These are phyloP conservation scores for Caenorhabditis briggsae DNA, from an alignment of 1,140 invertebrate genomes.

Conservation along the genomic window DNA sequence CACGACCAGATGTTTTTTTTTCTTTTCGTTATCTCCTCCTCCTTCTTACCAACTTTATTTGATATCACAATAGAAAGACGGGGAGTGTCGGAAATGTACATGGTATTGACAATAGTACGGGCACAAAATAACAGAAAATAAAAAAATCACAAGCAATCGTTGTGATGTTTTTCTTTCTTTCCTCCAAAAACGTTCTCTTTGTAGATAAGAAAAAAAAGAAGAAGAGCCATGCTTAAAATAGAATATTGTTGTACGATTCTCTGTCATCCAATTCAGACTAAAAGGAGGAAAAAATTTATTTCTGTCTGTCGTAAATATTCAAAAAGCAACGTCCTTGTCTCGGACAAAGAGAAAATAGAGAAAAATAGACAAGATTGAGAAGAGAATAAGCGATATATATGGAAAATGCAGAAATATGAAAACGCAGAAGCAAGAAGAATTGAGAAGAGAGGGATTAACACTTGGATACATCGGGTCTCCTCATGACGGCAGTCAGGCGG, in stretches of 20 bases:
- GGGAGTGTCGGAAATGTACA: constrained; percentile 3
- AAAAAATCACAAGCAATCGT: neutral
- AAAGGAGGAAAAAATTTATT: constrained; percentile 12
- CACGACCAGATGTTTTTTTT: constrained; percentile 49
- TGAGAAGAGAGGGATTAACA: neutral
- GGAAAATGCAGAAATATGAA: neutral
- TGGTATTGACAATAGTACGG: constrained; percentile 35
- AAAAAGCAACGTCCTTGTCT: neutral
- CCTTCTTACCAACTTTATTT: neutral
- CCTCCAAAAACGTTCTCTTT: neutral
- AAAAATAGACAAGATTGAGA: neutral
- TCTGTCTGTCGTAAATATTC: neutral
- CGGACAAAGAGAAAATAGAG: neutral
- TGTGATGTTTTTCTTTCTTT: constrained; percentile 51
- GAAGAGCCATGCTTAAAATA: neutral
- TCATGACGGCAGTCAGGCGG: neutral
- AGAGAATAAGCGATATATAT: neutral
- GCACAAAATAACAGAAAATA: constrained; percentile 10
- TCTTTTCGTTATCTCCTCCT: constrained; percentile 11
- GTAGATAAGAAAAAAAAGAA: constrained; percentile 19
- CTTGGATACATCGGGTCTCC: too few relatives aligned
- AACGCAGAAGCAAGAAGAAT: neutral
- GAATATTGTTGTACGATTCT: constrained; percentile 30
- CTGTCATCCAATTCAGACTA: too few relatives aligned
- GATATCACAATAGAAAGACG: neutral